Conservation (phyloP, 2,797 vertebrate species). For the Sebastes miniatus region DNA sequence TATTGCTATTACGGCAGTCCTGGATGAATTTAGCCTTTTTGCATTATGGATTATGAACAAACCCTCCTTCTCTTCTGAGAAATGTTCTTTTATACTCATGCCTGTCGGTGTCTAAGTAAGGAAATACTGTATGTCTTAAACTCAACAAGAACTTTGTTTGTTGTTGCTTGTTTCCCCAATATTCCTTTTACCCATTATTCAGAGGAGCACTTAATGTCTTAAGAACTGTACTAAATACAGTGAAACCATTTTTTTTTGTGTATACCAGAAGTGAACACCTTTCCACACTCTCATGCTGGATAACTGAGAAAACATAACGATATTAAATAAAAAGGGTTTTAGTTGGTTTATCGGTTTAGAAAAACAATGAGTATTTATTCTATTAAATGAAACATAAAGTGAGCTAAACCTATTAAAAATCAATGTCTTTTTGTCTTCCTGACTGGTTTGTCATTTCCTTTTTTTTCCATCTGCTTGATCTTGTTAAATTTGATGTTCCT, state of each 20-base stretch:
- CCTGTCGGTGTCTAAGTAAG: constrained; percentile 43
- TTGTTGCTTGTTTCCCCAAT: constrained; percentile 42
- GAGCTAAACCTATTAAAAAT: constrained; percentile 51
- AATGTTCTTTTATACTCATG: constrained; percentile 28
- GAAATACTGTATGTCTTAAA: constrained; percentile 40
- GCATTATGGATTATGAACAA: constrained; percentile 30
- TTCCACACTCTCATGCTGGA: constrained; percentile 58
- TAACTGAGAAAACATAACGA: constrained; percentile 19
- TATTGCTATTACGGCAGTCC: constrained; percentile 23
- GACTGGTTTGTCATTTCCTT: constrained; percentile 42
- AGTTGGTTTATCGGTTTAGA: constrained; percentile 34
- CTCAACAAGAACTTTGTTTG: constrained; percentile 27
- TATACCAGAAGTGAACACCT: constrained; percentile 56
- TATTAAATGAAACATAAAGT: constrained; percentile 49
- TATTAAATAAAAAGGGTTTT: constrained; percentile 31
- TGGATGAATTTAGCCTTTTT: constrained; percentile 39
- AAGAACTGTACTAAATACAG: constrained; percentile 54
- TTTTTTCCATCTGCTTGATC: constrained; percentile 57
- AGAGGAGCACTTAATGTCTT: constrained; percentile 52
- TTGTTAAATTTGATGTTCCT: constrained; percentile 56
- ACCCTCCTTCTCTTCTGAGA: constrained; percentile 18
- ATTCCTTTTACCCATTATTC: constrained; percentile 41
- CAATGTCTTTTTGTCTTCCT: constrained; percentile 55
- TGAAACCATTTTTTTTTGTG: constrained; percentile 55
- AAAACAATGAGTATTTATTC: constrained; percentile 55